Conservation (phyloP, 2,113 vertebrate species). For the Chaetodon auriga region DNA sequence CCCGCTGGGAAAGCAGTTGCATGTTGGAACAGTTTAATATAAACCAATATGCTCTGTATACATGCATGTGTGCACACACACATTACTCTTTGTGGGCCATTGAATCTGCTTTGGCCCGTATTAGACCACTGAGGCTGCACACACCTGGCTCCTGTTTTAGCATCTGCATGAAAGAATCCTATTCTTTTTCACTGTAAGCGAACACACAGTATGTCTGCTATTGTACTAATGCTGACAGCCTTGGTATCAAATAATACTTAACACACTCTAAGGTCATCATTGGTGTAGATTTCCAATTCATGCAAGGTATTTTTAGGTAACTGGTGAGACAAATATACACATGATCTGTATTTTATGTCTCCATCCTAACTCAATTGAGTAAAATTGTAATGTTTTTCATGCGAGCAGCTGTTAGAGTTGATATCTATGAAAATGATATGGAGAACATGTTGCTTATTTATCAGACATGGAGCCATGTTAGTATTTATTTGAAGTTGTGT, state of each 20-base stretch:
- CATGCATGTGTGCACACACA: not conserved
- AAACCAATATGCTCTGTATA: not conserved
- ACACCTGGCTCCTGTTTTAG: slow-evolving; percentile 43
- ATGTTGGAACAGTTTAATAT: not conserved
- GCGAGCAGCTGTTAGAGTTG: not conserved
- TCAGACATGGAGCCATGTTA: not conserved
- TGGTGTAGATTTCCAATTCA: not conserved
- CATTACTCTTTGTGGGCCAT: slow-evolving; percentile 10
- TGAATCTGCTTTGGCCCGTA: slow-evolving; percentile 2
- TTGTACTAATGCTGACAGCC: not conserved
- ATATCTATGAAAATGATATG: not conserved
- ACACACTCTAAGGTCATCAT: not conserved
- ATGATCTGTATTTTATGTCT: not conserved
- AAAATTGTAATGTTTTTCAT: not conserved
- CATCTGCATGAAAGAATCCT: slow-evolving; percentile 23
- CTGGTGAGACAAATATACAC: not conserved
- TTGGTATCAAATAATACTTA: not conserved
- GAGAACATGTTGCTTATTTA: not conserved
- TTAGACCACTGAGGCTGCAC: slow-evolving; percentile 36
- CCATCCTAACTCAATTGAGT: not conserved
- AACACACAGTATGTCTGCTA: not conserved
- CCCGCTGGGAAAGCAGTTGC: slow-evolving; percentile 11
- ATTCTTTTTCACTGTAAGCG: not conserved
- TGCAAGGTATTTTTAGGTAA: not conserved
- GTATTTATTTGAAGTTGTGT: slow-evolving; percentile 15